phyloP scores from a whole-genome alignment of 2,797 vertebrate species.

The Hyperoplus immaculatus region DNA sequence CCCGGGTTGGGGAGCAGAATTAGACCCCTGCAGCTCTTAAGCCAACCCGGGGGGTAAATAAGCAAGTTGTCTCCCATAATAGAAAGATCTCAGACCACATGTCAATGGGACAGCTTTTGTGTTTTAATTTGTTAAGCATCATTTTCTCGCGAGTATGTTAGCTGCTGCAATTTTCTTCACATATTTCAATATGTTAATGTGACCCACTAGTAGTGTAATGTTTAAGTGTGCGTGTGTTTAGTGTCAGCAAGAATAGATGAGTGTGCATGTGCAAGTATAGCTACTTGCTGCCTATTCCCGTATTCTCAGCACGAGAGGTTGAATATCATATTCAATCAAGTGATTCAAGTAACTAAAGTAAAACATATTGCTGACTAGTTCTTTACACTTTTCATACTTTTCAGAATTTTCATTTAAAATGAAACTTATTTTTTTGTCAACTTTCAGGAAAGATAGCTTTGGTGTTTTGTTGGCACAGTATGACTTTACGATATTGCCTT shows the following conservation, averaged over 20 bases:
- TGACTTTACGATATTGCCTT: neutral
- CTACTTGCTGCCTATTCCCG: neutral
- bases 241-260: slow-evolving; percentile 24
- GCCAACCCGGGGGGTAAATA: slow-evolving; percentile 62
- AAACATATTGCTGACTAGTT: neutral
- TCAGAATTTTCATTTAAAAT: neutral
- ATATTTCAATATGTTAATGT: slow-evolving; percentile 10
- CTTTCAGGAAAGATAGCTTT: neutral
- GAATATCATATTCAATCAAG: neutral
- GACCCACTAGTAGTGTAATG: neutral
- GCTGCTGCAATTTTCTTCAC: slow-evolving; percentile 17
- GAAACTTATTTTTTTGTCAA: neutral
- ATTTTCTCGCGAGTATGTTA: neutral
- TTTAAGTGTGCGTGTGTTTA: neutral
- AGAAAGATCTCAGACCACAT: slow-evolving; percentile 56
- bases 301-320: neutral
- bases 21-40: slow-evolving; percentile 70
- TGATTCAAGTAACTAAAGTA: neutral
- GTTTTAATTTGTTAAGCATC: neutral
- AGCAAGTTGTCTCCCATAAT: slow-evolving; percentile 52
- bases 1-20: slow-evolving; percentile 75
- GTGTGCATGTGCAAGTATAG: slow-evolving; percentile 3
- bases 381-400: slow-evolving; percentile 7
- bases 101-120: slow-evolving; percentile 51
- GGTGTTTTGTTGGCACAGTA: neutral